These are phyloP conservation scores for Myiagra hebetior DNA, from an alignment of 2,113 vertebrate species.

Conservation along the genomic window DNA sequence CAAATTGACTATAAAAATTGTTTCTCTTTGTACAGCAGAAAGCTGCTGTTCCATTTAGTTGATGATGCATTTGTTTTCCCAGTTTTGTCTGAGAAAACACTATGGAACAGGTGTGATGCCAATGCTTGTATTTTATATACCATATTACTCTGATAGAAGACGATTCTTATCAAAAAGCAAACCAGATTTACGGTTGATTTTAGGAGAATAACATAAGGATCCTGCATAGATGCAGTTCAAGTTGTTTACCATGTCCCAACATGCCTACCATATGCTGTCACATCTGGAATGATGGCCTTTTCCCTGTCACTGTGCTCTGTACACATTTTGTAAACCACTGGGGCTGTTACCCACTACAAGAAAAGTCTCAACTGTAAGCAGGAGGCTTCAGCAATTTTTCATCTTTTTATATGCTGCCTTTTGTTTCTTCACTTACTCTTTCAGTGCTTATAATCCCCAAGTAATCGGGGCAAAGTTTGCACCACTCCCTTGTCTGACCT, in stretches of 20 bases:
- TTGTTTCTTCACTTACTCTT: neutral
- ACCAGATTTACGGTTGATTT: neutral
- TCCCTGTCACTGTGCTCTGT: neutral
- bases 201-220: neutral
- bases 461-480: neutral
- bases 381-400: neutral
- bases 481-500: neutral
- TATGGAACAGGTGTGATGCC: neutral
- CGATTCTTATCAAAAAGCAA: neutral
- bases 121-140: neutral
- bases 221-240: neutral
- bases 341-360: neutral
- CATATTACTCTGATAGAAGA: neutral
- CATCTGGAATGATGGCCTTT: neutral
- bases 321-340: neutral
- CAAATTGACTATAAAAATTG: neutral
- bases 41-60: neutral
- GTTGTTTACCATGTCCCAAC: neutral
- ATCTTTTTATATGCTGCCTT: neutral
- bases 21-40: neutral
- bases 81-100: neutral
- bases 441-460: neutral
- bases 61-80: neutral
- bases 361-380: neutral
- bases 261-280: neutral